Base-by-base conservation (phyloP, 1,140 invertebrate species). In the Cotesia typhae region DNA sequence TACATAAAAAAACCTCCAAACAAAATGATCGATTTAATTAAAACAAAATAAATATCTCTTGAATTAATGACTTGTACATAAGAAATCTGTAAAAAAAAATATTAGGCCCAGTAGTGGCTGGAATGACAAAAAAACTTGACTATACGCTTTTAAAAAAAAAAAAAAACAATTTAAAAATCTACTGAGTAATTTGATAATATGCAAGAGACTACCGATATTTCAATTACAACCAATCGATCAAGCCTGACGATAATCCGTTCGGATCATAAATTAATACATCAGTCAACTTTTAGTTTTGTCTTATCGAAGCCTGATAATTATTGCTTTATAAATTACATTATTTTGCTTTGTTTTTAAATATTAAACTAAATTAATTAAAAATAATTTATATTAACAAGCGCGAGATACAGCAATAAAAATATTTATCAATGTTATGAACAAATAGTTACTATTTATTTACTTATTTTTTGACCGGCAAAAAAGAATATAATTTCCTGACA, bases 401-500 rank as follows among this genome's bases (percentile, higher is more conserved):
- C 38, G 4, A 41, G 4, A 7, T 41, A 41, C 38, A 41, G 9
- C 10, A 47, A 47, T 47, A 9, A 9, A 47, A 47, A 47, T 47
- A 47, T 6, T 47, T 47, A 61, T 38, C 4, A 12, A 61, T 28
- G 4, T 61, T 28, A 36, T 7, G 28, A 12, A 28, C 17, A 12
- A 28, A 9, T 36, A 28, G 9, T 36, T 10, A 36, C 6, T 35
- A 36, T 61, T 7, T 35, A 7, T 47, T 47, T 6, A 47, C 35
- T 36, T 28, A 28, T 28, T 61, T 61, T 36, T 28, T 61, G 17
- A 12, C 10, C 28, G 4, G 10, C 20, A 61, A 61, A 28, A 61
- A 69, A 69, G 17, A 20, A 47, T 47, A 28, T 69, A 60, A 47
- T 47, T 9, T 10, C 7, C 10, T 47, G 41, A 20, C n/a, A 57